Evolutionary conservation across 1,140 invertebrate species (phyloP).

Genomic region (Drosophila lini): DNA sequence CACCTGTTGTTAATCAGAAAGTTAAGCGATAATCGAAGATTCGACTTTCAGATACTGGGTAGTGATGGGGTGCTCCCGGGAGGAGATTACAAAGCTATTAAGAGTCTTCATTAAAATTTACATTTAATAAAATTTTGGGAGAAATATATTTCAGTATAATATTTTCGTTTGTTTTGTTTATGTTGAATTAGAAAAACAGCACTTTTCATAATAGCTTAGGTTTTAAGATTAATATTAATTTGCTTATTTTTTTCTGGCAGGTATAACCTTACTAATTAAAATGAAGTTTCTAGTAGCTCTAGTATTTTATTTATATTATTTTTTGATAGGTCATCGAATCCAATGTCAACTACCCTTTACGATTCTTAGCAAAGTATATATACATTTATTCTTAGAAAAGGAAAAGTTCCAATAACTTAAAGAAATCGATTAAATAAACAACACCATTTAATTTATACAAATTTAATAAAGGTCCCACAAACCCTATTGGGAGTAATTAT

Average conservation of each 20-base stretch:
- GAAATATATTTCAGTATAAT: not conserved
- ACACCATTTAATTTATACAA: not conserved
- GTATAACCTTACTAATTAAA: too few relatives aligned
- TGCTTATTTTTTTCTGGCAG: too few relatives aligned
- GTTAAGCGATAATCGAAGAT: conserved; percentile 15
- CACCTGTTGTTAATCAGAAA: conserved; percentile 55
- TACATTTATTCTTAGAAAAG: not conserved
- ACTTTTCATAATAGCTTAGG: too few relatives aligned
- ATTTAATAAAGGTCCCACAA: not conserved
- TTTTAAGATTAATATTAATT: too few relatives aligned
- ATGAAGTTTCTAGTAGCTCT: too few relatives aligned
- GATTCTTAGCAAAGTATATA: not conserved
- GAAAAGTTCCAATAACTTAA: not conserved
- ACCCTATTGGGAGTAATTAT: not conserved
- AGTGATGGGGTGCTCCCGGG: not conserved
- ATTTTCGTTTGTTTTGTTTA: too few relatives aligned
- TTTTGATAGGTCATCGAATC: not conserved
- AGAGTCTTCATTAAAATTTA: not conserved
- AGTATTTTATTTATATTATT: too few relatives aligned
- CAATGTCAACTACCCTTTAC: not conserved
- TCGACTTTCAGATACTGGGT: conserved; percentile 31
- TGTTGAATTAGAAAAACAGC: too few relatives aligned
- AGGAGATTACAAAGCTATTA: not conserved
- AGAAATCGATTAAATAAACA: not conserved
- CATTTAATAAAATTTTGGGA: not conserved